Percentiles rank a stretch among this genome's conserved stretches.
Conservation (phyloP, 37 sponge, comb jelly and placozoan species). For the Cliona cf. orientalis region DNA sequence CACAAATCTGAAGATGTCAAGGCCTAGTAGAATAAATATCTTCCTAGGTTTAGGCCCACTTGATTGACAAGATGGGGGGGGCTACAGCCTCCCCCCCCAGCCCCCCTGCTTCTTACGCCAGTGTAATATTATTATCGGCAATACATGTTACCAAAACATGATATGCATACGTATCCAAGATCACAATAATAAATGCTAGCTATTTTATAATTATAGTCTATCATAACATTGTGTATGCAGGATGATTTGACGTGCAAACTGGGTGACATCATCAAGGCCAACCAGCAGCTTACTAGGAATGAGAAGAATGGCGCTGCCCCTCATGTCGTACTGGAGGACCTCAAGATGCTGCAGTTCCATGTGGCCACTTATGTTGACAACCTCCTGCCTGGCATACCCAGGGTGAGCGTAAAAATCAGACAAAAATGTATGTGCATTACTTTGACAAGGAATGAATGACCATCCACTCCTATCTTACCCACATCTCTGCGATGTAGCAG, state of each 20-base stretch:
- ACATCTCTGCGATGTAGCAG: too few species aligned
- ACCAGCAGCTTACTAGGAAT: constrained; percentile 92
- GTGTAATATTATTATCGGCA: too few species aligned
- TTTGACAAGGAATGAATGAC: neutral
- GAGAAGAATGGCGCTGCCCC: constrained; percentile 97
- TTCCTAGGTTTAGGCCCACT: too few species aligned
- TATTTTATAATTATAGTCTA: too few species aligned
- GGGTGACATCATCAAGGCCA: constrained; percentile 97
- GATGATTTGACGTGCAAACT: constrained; percentile 99
- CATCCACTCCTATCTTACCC: too few species aligned
- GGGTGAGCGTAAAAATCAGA: constrained; percentile 68
- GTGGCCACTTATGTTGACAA: constrained; percentile 97
- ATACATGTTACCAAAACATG: too few species aligned
- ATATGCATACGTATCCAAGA: too few species aligned
- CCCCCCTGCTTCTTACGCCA: too few species aligned
- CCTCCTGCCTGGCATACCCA: constrained; percentile 94
- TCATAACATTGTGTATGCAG: constrained; percentile 32
- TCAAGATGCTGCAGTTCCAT: constrained; percentile 98
- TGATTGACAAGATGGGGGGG: too few species aligned
- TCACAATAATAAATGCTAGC: neutral
- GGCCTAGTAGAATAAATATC: too few species aligned
- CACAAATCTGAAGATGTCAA: too few species aligned
- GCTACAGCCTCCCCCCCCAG: too few species aligned
- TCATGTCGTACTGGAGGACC: constrained; percentile 94
- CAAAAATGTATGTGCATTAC: neutral